Evolutionary conservation across 2,888 invertebrate species (phyloP), one percentile per base, ranked within the genome.

Genomic region (Imbricaverruca yamaguchii): DNA sequence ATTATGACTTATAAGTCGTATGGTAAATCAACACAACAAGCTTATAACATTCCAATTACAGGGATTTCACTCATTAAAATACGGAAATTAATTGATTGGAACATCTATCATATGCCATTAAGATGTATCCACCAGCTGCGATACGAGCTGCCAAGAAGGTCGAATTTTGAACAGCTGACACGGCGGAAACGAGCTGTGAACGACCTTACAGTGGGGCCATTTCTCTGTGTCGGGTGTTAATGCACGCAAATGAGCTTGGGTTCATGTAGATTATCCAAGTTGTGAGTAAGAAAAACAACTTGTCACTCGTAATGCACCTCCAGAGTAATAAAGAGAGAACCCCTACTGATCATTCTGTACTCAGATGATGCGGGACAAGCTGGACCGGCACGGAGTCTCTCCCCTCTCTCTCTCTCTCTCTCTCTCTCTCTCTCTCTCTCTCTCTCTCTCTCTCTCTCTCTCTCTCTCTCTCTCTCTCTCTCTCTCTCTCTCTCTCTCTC

Each of bases 21-120:
- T 74, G 74, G 53, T 74, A 74, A 74, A 74, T 53, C 74, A 74
- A 74, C 74, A 74, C 74, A 74, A 74, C 74, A 74, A 74, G 74
- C 23, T 53, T 18, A 74, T 74, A 74, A 74, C 74, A 74, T 74
- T 74, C 74, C 53, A 74, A 74, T 74, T 53, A 74, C 74, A 74
- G 74, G 3, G 23, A 53, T 74, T 74, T 53, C 74, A 53, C 74
- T 74, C 74, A 53, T 74, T 74, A 74, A 53, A 74, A 74, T 74
- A 53, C 74, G 6, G 53, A 39, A 74, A 74, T 74, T 39, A 74
- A 74, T 74, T 21, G 74, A 25, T 74, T 74, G 74, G 74, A 53
- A 53, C 74, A 74, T 74, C 74, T 7, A 74, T 74, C 74, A 39
- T 69, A 11, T 39, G n/a, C 3, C 69, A 69, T 69, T 69, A 69